Percentiles rank a stretch among this genome's conserved stretches.
Conservation (phyloP, 2,888 invertebrate genomes). For the Cabera pusaria region DNA sequence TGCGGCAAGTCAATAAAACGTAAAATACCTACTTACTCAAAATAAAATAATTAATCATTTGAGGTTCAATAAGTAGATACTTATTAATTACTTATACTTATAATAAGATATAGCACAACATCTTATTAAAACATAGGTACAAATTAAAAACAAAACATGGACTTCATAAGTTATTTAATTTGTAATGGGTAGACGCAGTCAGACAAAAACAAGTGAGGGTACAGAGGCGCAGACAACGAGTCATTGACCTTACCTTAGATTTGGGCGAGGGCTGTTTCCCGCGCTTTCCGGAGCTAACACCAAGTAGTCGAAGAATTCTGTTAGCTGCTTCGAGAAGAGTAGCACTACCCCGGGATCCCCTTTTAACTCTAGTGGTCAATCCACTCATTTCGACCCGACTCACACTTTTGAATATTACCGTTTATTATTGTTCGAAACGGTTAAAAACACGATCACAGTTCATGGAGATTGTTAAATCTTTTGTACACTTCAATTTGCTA, state of each 20-base stretch:
- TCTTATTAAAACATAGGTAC: too few relatives aligned
- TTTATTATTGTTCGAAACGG: slow-evolving; percentile 66
- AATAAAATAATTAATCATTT: too few relatives aligned
- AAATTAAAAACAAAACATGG: too few relatives aligned
- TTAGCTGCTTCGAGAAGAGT: slow-evolving; percentile 81
- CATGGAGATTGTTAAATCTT: slow-evolving; percentile 51
- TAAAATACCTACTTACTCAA: too few relatives aligned
- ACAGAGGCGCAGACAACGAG: slow-evolving; percentile 52
- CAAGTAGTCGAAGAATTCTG: slow-evolving; percentile 80
- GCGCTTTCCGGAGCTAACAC: slow-evolving; percentile 80
- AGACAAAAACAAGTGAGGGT: slow-evolving; percentile 45
- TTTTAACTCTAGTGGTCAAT: slow-evolving; percentile 81
- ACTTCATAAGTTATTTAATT: too few relatives aligned
- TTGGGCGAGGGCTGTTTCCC: slow-evolving; percentile 82
- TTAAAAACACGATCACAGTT: slow-evolving; percentile 69
- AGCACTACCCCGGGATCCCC: slow-evolving; percentile 81
- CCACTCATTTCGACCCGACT: slow-evolving; percentile 80
- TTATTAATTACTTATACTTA: too few relatives aligned
- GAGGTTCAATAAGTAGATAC: too few relatives aligned
- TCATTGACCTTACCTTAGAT: slow-evolving; percentile 80
- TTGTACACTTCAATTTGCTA: slow-evolving; percentile 35
- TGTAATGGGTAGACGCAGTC: slow-evolving; percentile 13
- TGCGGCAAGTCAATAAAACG: too few relatives aligned
- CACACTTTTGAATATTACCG: slow-evolving; percentile 53
- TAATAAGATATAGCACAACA: too few relatives aligned